Percentiles rank a stretch among this genome's conserved stretches.
Conservation (phyloP, 2,113 vertebrate species). For the Tor tambroides region DNA sequence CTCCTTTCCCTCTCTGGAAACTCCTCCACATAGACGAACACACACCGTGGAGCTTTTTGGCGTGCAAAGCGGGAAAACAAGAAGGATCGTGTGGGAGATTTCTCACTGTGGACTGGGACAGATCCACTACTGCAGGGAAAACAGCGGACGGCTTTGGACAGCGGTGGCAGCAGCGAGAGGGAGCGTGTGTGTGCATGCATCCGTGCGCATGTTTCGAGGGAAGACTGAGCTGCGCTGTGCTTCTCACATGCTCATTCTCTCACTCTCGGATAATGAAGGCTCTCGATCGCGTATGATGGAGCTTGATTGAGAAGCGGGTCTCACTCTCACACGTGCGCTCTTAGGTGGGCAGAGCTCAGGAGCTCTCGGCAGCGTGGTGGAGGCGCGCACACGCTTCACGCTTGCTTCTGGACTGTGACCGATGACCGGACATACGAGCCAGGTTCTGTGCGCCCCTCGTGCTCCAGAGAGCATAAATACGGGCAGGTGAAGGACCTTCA, state of each 20-base stretch:
- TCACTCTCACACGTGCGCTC: slow-evolving; percentile 22
- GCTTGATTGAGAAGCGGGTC: slow-evolving; percentile 43
- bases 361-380: slow-evolving; percentile 37
- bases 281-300: slow-evolving; percentile 40
- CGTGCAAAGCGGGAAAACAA: neutral
- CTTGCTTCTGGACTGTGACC: slow-evolving; percentile 51
- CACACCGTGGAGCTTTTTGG: neutral
- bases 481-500: slow-evolving; percentile 76
- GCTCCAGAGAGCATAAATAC: slow-evolving; percentile 65
- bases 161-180: slow-evolving; percentile 36
- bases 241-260: slow-evolving; percentile 43
- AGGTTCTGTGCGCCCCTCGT: slow-evolving; percentile 70
- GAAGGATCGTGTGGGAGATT: slow-evolving; percentile 23
- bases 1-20: slow-evolving; percentile 7
- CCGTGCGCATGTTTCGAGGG: slow-evolving; percentile 29
- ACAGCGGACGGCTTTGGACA: slow-evolving; percentile 32
- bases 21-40: neutral
- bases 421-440: slow-evolving; percentile 50
- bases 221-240: slow-evolving; percentile 48
- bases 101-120: slow-evolving; percentile 15
- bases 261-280: slow-evolving; percentile 48
- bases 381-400: slow-evolving; percentile 12
- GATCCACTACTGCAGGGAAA: slow-evolving; percentile 9
- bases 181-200: slow-evolving; percentile 1
- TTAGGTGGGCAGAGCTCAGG: slow-evolving; percentile 28